These are phyloP conservation scores for Gadopsis bispinosus DNA, from an alignment of 2,797 vertebrate species.

Conservation along the genomic window DNA sequence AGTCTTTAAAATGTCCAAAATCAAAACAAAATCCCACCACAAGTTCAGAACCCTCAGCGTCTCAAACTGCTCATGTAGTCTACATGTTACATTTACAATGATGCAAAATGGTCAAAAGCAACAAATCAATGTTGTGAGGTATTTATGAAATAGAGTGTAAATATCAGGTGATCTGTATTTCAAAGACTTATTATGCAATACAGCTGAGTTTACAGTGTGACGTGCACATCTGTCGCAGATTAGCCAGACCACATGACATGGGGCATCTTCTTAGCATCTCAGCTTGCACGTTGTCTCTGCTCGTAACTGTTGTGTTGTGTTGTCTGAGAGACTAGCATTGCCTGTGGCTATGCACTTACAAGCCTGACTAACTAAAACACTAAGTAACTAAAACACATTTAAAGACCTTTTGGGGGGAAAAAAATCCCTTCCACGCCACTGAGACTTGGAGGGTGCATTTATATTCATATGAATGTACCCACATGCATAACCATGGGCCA, in stretches of 20 bases:
- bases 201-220: neutral
- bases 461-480: slow-evolving; percentile 32
- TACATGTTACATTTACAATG: neutral
- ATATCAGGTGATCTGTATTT: neutral
- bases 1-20: neutral
- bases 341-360: slow-evolving; percentile 44
- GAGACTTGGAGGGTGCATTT: slow-evolving; percentile 40
- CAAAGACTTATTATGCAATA: neutral
- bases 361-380: slow-evolving; percentile 24
- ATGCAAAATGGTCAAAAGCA: neutral
- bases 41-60: neutral
- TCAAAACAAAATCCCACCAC: too few relatives aligned
- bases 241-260: neutral
- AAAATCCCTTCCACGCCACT: slow-evolving; percentile 35
- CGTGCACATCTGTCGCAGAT: neutral
- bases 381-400: slow-evolving; percentile 36
- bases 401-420: slow-evolving; percentile 20
- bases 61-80: neutral
- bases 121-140: neutral
- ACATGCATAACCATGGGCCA: slow-evolving; percentile 49
- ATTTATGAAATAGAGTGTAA: neutral
- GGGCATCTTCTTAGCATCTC: slow-evolving; percentile 2
- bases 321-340: slow-evolving; percentile 29
- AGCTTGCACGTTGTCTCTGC: slow-evolving; percentile 12
- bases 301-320: slow-evolving; percentile 29